These are phyloP conservation scores for Erethizon dorsatum DNA, from an alignment of 2,797 vertebrate genomes.

Conservation along the genomic window DNA sequence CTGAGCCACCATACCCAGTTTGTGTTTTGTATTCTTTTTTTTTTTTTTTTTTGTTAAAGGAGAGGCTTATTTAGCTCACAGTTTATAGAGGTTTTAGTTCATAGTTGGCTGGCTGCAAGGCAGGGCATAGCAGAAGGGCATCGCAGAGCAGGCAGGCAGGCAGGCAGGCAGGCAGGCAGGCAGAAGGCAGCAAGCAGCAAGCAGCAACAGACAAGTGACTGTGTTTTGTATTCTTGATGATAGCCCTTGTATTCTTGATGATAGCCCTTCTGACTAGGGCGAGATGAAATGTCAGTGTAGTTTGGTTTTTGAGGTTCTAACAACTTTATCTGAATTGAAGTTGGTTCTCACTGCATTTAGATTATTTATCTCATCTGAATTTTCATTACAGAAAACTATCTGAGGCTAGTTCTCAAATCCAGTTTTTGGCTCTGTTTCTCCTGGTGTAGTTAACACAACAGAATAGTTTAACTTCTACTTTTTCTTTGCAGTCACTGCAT, in stretches of 20 bases:
- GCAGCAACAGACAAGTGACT: too few species aligned
- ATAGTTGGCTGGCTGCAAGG: too few species aligned
- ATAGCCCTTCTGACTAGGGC: not conserved
- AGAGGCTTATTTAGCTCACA: too few species aligned
- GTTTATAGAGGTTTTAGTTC: too few species aligned
- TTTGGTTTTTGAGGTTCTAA: not conserved
- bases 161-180: too few species aligned
- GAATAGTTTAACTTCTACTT: slow-evolving; percentile 47
- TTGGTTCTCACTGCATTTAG: slow-evolving; percentile 66
- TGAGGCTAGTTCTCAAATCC: slow-evolving; percentile 57
- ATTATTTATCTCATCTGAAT: slow-evolving; percentile 67
- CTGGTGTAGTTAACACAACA: slow-evolving; percentile 71
- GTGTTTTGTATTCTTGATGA: too few species aligned
- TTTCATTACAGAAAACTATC: slow-evolving; percentile 73
- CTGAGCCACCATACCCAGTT: not conserved
- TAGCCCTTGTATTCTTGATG: not conserved
- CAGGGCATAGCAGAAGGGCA: too few species aligned
- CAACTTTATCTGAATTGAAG: slow-evolving; percentile 71
- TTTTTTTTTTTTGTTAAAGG: too few species aligned
- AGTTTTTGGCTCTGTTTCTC: slow-evolving; percentile 58
- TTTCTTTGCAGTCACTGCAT: slow-evolving; percentile 17
- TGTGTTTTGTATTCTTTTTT: not conserved
- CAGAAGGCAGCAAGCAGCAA: too few species aligned
- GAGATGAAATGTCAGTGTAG: not conserved
- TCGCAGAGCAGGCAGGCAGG: too few species aligned